Percentiles rank a stretch among this genome's conserved stretches.
Conservation (phyloP, 2,888 invertebrate genomes). For the Caenorhabditis sp. region DNA sequence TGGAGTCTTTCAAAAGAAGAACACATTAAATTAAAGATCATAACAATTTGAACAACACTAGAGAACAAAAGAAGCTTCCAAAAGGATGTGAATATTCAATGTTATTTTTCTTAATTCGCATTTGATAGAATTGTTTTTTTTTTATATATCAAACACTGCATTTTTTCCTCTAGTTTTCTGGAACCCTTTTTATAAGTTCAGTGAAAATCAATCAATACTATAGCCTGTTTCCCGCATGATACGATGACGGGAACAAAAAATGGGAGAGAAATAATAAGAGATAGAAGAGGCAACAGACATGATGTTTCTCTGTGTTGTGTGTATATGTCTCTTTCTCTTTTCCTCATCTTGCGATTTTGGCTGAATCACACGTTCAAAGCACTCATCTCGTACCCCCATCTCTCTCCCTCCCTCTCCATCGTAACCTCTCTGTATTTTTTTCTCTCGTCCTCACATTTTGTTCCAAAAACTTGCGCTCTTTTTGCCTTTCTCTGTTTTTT, state of each 20-base stretch:
- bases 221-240: slow-evolving; percentile 7
- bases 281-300: neutral
- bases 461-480: neutral
- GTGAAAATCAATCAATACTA: neutral
- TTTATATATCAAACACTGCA: no score
- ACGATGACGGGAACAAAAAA: neutral
- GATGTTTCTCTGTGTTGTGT: neutral
- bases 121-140: no score
- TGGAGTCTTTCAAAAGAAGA: no score
- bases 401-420: neutral
- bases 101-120: no score
- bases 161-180: no score
- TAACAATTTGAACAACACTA: no score
- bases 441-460: neutral
- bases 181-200: no score
- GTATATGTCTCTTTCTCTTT: neutral
- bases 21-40: no score
- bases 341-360: neutral
- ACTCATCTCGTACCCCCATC: slow-evolving; percentile 8
- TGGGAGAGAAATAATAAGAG: neutral
- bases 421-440: neutral
- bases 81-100: no score
- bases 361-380: slow-evolving; percentile 3
- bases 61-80: no score
- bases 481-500: neutral